Base-by-base conservation (phyloP, 1,140 invertebrate genomes). In the Coelopa frigida region DNA sequence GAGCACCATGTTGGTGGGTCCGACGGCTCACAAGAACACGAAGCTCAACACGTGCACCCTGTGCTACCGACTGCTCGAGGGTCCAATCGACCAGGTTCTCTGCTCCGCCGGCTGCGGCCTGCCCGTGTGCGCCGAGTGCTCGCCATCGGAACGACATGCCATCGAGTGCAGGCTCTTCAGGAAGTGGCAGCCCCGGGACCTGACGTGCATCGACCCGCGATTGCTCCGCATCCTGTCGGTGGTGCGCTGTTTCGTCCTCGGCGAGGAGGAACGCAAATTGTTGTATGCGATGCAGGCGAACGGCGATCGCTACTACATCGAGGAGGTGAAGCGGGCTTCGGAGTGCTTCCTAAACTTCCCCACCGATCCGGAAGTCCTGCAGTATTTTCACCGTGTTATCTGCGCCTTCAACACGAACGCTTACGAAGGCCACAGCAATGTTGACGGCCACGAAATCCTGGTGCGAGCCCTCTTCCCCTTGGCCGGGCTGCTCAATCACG, bases 401-500 rank as follows among this genome's bases (percentile, higher is more conserved):
- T 75, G 74, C 40, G 75, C 78, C 22, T 73, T 87, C 50, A 83
- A 87, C 57, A 81, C 83, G 2, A 87, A 86, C 55, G 81, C 83
- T 6, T 87, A 85, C 52, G 84, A 87, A 72, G 79, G 81, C 29
- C 65, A 73, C 14, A 73, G 80, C 47, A 70, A 68, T 7, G 57
- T 59, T 4, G 70, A 70, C 24, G 65, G 72, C 18, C 68, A 76
- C 48, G 55, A 67, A 44, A 72, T 75, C 22, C 77, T 76, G 54
- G 64, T 82, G 23, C 73, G 83, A 49, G 85, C 83, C 3, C 66
- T 90, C 4, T 89, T 83, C 66, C 83, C 85, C 3, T 64, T 85
- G 15, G 78, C 81, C 2, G 78, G 81, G 12, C 68, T 89, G 23
- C 75, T 87, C 59, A 87, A 88, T 66, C 86, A 89, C 57, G 75